Evolutionary conservation across 2,888 invertebrate genomes (phyloP), one percentile per base, ranked within the genome.

Genomic region (Mayetiola destructor): DNA sequence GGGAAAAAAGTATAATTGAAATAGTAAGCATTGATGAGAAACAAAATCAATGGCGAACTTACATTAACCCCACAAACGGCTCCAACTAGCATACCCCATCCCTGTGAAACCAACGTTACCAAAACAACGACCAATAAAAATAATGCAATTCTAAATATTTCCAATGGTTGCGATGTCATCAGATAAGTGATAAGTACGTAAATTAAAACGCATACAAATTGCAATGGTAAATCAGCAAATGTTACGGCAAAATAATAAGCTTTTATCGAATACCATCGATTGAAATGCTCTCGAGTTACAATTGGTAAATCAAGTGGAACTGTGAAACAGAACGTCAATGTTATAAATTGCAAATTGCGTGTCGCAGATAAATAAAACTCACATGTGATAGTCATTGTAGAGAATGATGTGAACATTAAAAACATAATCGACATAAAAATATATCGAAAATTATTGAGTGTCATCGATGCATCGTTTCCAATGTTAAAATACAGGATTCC

Each of bases 401-500:
- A 93, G 70, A 94, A 89, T 1, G 95, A 88, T 6, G 90, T 92
- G 69, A 90, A 91, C 87, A 94, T 92, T 56, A 94, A 78, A 71
- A 95, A 96, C 81, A 96, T 85, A 56, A 92, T 80, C 60, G 86
- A 85, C 74, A 92, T 95, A 75, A 91, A 94, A 30, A 93, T 76
- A 67, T 87, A 88, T 67, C 88, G 89, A 66, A 86, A 88, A 69
- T 90, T 96, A 69, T 91, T 85, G 61, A 85, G 76, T 18, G 85
- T 82, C 68, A 88, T 81, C 57, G 80, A 79, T 0, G 90, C 93
- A 64, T 93, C 87, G 61, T 81, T 79, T n/a, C 95, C 95, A 64
- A 90, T 87, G 64, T 85, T 81, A 68, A 80, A 86, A 72, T 88
- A 95, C 23, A 95, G 75, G 14, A 79, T 73, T 1, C 94, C 94